Conservation (phyloP, 1,140 invertebrate genomes). For the Scylla paramamosain region DNA sequence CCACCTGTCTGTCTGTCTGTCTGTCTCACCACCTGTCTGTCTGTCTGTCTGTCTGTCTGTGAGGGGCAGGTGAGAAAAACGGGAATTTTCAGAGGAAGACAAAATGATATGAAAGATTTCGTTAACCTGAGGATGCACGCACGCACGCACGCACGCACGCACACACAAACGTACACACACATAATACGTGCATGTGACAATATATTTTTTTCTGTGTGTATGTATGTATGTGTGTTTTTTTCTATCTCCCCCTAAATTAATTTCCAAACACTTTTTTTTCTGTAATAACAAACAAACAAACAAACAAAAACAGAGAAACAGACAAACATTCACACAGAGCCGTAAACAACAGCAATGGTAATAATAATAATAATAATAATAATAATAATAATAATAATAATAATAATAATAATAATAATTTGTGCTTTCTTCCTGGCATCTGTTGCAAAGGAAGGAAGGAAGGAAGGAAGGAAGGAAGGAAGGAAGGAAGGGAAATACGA, state of each 20-base stretch:
- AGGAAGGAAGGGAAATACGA: too few relatives aligned
- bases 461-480: background rate
- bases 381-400: too few relatives aligned
- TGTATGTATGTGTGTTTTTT: background rate
- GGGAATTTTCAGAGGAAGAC: background rate
- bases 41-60: background rate
- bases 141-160: background rate
- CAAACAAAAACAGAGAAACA: background rate
- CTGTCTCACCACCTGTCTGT: too few relatives aligned
- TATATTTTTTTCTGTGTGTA: background rate
- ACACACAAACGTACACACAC: background rate
- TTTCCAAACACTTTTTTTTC: background rate
- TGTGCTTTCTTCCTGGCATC: background rate
- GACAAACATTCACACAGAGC: background rate
- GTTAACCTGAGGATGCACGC: background rate
- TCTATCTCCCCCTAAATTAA: too few relatives aligned
- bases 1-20: too few relatives aligned
- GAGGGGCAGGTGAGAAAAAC: background rate
- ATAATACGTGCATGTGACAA: too few relatives aligned
- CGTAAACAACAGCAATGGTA: background rate
- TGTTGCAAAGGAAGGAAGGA: background rate
- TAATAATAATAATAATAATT: too few relatives aligned
- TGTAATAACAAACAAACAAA: background rate
- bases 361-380: too few relatives aligned
- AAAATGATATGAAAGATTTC: background rate